Conservation (phyloP, 2,113 vertebrate species). For the Nothoprocta pentlandii region DNA sequence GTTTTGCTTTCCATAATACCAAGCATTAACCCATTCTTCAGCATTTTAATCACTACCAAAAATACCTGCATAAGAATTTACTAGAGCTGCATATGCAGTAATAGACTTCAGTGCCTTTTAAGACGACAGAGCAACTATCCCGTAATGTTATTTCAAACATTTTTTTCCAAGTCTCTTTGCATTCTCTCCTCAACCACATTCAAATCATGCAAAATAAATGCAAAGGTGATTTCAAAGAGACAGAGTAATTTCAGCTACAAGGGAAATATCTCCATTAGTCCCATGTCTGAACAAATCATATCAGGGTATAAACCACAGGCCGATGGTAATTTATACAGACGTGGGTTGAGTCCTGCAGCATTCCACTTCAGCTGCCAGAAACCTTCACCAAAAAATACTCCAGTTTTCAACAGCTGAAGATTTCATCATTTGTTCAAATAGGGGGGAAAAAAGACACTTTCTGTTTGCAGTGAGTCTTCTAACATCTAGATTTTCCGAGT, state of each 20-base stretch:
- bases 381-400: not conserved
- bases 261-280: not conserved
- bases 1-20: not conserved
- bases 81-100: not conserved
- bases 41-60: slow-evolving; percentile 19
- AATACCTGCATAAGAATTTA: not conserved
- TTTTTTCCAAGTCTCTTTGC: not conserved
- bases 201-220: slow-evolving; percentile 26
- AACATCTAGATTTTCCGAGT: not conserved
- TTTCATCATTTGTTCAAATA: not conserved
- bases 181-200: not conserved
- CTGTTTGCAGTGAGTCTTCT: not conserved
- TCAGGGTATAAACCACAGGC: not conserved
- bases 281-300: not conserved
- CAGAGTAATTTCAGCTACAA: not conserved
- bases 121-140: not conserved
- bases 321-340: not conserved
- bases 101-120: not conserved
- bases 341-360: not conserved
- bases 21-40: not conserved
- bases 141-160: not conserved
- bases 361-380: not conserved
- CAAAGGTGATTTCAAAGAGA: slow-evolving; percentile 7
- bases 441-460: not conserved
- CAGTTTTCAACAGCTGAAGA: not conserved